phyloP scores from a whole-genome alignment of 2,888 invertebrate species.

The Cosmopolites sordidus region DNA sequence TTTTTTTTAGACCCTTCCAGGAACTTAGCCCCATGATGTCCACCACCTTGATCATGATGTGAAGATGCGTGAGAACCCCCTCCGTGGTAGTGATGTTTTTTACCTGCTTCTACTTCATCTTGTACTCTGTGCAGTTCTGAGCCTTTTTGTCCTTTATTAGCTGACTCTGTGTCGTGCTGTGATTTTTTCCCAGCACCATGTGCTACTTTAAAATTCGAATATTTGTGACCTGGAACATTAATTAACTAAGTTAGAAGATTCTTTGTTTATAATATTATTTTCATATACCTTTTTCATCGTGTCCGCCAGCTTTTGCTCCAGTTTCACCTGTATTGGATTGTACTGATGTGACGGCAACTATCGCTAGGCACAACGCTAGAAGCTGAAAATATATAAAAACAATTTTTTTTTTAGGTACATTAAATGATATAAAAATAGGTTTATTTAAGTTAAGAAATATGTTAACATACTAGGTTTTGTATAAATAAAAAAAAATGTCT shows the following conservation, averaged over 20 bases:
- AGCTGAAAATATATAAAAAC: too few relatives aligned
- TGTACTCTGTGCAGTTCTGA: slow-evolving; percentile 38
- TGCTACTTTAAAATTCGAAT: not conserved
- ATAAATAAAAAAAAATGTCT: too few relatives aligned
- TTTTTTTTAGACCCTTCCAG: slow-evolving; percentile 39
- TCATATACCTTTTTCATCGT: slow-evolving; percentile 21
- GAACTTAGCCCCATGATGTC: slow-evolving; percentile 40
- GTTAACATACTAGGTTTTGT: too few relatives aligned
- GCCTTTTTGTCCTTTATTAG: slow-evolving; percentile 38
- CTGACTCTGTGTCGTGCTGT: slow-evolving; percentile 30
- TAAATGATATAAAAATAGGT: too few relatives aligned
- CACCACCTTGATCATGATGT: slow-evolving; percentile 37
- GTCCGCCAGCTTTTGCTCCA: slow-evolving; percentile 10
- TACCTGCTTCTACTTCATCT: slow-evolving; percentile 41
- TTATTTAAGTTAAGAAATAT: too few relatives aligned
- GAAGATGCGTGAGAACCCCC: slow-evolving; percentile 32
- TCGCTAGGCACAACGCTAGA: slow-evolving; percentile 8
- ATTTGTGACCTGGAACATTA: not conserved
- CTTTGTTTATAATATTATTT: too few relatives aligned
- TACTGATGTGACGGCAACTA: slow-evolving; percentile 16
- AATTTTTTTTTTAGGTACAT: too few relatives aligned
- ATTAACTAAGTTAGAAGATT: too few relatives aligned
- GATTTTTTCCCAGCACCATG: not conserved
- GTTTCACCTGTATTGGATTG: slow-evolving; percentile 7
- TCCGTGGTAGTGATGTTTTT: slow-evolving; percentile 37